These are phyloP conservation scores for Nixonia krombeini DNA, from an alignment of 1,140 invertebrate species.

Conservation along the genomic window DNA sequence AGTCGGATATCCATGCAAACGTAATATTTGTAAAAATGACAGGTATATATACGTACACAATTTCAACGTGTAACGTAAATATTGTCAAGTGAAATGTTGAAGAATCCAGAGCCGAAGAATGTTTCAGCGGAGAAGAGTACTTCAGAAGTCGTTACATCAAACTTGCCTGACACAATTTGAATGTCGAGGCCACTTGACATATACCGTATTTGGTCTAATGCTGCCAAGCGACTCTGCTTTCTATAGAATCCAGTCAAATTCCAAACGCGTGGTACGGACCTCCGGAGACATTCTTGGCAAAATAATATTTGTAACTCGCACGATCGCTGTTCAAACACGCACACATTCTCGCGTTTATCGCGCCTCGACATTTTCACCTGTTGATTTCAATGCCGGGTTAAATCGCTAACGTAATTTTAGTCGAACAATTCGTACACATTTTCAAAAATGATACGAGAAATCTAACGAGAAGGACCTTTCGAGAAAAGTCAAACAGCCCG, in stretches of 20 bases:
- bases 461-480: no score
- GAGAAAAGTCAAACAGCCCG: no score
- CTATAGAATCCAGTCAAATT: neutral
- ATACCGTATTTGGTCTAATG: neutral
- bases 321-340: neutral
- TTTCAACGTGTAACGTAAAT: no score
- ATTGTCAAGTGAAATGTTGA: neutral
- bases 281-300: no score
- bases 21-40: no score
- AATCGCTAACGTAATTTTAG: no score
- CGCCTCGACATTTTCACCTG: no score
- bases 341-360: no score
- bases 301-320: neutral
- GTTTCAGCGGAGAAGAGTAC: neutral
- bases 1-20: no score
- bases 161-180: neutral
- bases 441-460: no score
- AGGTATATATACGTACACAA: no score
- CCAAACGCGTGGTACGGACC: neutral
- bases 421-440: no score
- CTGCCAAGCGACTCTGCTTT: neutral
- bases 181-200: neutral
- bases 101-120: neutral
- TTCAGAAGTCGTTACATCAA: neutral
- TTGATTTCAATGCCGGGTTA: neutral